These are phyloP conservation scores for Sebastes oblongus DNA, from an alignment of 2,797 vertebrate genomes.

Conservation along the genomic window DNA sequence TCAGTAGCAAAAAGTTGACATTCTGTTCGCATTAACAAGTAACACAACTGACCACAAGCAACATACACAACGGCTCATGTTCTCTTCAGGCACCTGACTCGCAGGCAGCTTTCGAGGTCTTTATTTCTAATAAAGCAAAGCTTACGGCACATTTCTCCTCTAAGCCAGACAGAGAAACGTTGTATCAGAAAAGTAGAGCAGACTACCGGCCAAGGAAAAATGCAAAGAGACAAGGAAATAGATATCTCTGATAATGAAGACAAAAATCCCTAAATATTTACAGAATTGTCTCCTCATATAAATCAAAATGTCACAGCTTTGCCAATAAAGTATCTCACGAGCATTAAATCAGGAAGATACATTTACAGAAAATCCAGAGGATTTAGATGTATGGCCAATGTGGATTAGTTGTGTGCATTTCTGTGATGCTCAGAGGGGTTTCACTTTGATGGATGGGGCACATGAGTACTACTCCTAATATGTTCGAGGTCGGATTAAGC, in stretches of 20 bases:
- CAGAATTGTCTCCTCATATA: constrained; percentile 51
- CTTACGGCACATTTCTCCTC: constrained; percentile 46
- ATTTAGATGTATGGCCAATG: constrained; percentile 50
- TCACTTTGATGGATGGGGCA: constrained; percentile 36
- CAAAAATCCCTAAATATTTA: constrained; percentile 77
- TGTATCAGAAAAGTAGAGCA: constrained; percentile 20
- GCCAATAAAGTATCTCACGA: constrained; percentile 62
- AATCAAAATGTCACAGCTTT: constrained; percentile 43
- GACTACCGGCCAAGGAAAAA: constrained; percentile 34
- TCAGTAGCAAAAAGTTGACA: constrained; percentile 54
- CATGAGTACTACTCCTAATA: constrained; percentile 7
- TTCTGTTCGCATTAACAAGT: constrained; percentile 50
- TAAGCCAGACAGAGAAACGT: constrained; percentile 22
- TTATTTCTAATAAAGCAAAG: constrained; percentile 67
- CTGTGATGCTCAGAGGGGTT: constrained; percentile 33
- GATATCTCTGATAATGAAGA: constrained; percentile 70
- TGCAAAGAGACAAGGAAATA: constrained; percentile 34
- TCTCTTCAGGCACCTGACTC: constrained; percentile 32
- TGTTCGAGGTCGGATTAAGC: neutral
- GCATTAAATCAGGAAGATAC: constrained; percentile 57
- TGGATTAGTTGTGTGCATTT: constrained; percentile 42
- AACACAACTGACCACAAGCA: constrained; percentile 11
- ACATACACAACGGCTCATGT: constrained; percentile 20
- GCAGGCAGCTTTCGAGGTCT: constrained; percentile 40
- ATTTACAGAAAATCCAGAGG: constrained; percentile 44